Evolutionary conservation across 2,888 invertebrate genomes (phyloP).

Genomic region (Stratiomys singularior): DNA sequence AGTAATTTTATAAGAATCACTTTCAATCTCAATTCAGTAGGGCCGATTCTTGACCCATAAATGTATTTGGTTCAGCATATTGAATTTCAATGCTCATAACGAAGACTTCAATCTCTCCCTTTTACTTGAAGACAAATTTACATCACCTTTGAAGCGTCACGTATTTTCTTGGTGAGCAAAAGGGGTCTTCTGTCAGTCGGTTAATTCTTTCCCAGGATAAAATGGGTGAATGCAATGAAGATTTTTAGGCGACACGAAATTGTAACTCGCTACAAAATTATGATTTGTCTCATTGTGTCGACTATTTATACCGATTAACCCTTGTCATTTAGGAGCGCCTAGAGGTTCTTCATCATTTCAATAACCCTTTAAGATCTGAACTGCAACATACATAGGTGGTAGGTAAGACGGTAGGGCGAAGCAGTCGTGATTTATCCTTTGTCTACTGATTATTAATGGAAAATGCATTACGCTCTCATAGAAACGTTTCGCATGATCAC

Average conservation of each 20-base stretch:
- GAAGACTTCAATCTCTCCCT: constrained; percentile 1
- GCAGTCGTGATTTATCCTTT: constrained; percentile 27
- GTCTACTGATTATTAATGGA: constrained; percentile 50
- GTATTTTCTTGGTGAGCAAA: background rate
- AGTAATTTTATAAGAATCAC: background rate
- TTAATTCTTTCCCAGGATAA: background rate
- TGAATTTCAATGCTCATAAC: constrained; percentile 29
- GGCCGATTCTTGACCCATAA: constrained; percentile 34
- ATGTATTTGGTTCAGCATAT: constrained; percentile 26
- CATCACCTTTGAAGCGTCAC: constrained; percentile 25
- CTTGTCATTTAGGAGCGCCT: constrained; percentile 46
- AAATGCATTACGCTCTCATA: constrained; percentile 49
- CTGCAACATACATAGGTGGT: background rate
- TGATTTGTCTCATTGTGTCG: constrained; percentile 49
- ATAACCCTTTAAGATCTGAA: constrained; percentile 28
- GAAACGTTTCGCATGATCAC: constrained; percentile 30
- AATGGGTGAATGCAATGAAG: background rate
- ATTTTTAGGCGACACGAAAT: background rate
- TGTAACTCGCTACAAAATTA: constrained; percentile 46
- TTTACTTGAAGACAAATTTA: background rate
- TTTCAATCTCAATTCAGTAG: constrained; percentile 6
- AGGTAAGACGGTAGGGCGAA: background rate
- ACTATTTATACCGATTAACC: constrained; percentile 52
- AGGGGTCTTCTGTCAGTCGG: constrained; percentile 1
- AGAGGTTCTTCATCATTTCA: constrained; percentile 4